Evolutionary conservation across 2,888 invertebrate species (phyloP), one percentile per base, ranked within the genome.

Genomic region (Lasiommata megera): DNA sequence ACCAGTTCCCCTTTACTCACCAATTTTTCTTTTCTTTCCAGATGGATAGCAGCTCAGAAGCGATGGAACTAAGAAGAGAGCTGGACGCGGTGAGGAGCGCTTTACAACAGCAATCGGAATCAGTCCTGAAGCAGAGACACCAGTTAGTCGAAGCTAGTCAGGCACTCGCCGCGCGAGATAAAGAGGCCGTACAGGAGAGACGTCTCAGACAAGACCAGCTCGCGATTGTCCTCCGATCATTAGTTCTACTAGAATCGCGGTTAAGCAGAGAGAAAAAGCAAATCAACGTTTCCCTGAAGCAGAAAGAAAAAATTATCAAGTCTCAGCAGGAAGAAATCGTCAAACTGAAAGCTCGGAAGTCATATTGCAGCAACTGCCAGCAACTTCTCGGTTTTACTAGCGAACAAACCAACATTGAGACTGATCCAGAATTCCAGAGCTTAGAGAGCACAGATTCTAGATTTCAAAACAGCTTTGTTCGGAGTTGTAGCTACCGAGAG

Each of bases 221-320:
- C 23, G 93, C 94, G 3, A 90, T 93, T 63, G 94, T 96, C 28
- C 86, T 95, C 6, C 91, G 94, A 46, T 94, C 95, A 3, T 82
- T 96, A 56, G 92, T 95, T 38, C 92, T 94, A 38, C 92, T 95
- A 50, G 95, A 96, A 78, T 94, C 95, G 7, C 91, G 95, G 7
- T 85, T 96, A 18, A 92, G 93, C 47, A 93, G 94, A 74, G 95
- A 96, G 76, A 95, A 95, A 74, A 93, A 94, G 68, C 93, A 93
- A 69, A 94, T 96, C 65, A 92, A 93, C 59, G 92, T 93, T 56
- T 92, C 94, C 50, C 87, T 95, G 14, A 92, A 92, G 60, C 94
- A 95, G 73, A 94, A 95, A 74, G 95, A 95, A 73, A 93, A 92
- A 72, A 92, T 95, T 46, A 95, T 95, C 61, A 92, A 93, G 71